phyloP scores from a whole-genome alignment of 2,113 vertebrate species.

The Heteronetta atricapilla region DNA sequence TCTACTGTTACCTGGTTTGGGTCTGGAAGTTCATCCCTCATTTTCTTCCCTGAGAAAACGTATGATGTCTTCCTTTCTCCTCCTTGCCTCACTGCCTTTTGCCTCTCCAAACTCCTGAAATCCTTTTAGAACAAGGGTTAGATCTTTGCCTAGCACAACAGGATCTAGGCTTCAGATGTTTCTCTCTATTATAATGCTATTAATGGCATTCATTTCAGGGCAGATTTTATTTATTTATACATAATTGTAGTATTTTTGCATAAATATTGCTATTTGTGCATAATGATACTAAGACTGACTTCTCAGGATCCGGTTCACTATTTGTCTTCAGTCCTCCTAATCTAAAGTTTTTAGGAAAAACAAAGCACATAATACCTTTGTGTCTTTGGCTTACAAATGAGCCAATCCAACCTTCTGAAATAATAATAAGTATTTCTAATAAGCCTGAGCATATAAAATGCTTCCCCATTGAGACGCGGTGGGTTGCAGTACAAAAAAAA shows the following conservation, averaged over 20 bases:
- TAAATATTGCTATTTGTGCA: neutral
- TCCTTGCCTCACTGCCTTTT: neutral
- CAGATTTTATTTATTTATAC: conserved; percentile 5
- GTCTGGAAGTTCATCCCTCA: neutral
- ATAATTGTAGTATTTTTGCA: neutral
- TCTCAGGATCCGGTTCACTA: neutral
- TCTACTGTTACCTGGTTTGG: neutral
- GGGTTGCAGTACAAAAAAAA: conserved; percentile 26
- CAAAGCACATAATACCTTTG: conserved; percentile 50
- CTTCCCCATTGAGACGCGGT: neutral
- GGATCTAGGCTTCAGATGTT: neutral
- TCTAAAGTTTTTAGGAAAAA: conserved; percentile 70
- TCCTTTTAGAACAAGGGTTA: neutral
- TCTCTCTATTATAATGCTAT: neutral
- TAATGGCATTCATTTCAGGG: neutral
- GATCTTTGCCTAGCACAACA: neutral
- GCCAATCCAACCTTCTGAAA: conserved; percentile 70
- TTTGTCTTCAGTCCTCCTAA: conserved; percentile 54
- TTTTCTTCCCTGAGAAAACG: neutral
- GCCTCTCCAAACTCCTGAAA: neutral
- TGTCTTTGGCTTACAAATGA: conserved; percentile 67
- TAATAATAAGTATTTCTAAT: conserved; percentile 32
- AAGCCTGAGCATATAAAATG: conserved; percentile 7
- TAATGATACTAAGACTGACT: neutral
- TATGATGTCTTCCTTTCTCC: neutral